A percentile compares a stretch with the other conserved stretches of the same genome.
phyloP scores from a whole-genome alignment of 2,888 invertebrate species.

The Dione juno region DNA sequence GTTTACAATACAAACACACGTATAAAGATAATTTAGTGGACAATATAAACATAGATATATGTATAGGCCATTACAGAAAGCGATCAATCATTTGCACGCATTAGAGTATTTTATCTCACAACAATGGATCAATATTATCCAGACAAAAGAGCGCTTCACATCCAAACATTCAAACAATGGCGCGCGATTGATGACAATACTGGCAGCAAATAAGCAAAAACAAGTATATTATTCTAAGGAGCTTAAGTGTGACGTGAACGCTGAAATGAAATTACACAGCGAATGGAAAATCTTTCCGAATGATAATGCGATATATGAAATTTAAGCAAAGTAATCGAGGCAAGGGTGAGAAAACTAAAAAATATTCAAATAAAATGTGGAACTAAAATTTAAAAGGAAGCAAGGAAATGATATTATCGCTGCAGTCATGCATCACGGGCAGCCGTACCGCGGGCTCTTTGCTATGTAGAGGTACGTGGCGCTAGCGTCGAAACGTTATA shows the following conservation, averaged over 20 bases:
- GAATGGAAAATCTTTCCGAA: background rate
- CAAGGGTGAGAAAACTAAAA: slow-evolving; percentile 23
- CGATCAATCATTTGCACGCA: slow-evolving; percentile 57
- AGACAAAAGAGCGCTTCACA: slow-evolving; percentile 49
- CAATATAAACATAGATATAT: slow-evolving; percentile 1
- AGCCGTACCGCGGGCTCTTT: slow-evolving; percentile 25
- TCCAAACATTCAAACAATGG: slow-evolving; percentile 41
- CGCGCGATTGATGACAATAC: slow-evolving; percentile 40
- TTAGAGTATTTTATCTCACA: slow-evolving; percentile 55
- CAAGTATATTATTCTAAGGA: slow-evolving; percentile 35
- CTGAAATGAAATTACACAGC: slow-evolving; percentile 4
- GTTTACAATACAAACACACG: background rate
- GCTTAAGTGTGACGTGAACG: slow-evolving; percentile 16
- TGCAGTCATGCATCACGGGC: slow-evolving; percentile 36
- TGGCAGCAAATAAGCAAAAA: slow-evolving; percentile 34
- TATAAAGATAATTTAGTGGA: slow-evolving; percentile 1
- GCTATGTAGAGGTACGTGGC: slow-evolving; percentile 39
- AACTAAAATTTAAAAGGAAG: slow-evolving; percentile 37
- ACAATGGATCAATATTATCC: slow-evolving; percentile 51
- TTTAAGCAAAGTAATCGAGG: no score
- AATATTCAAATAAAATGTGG: slow-evolving; percentile 28
- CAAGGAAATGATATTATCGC: slow-evolving; percentile 37
- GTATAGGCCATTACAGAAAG: slow-evolving; percentile 44
- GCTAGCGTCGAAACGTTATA: slow-evolving; percentile 65
- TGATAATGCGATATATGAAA: background rate